Percentiles rank a stretch among this genome's conserved stretches.
Evolutionary conservation across 1,140 invertebrate species (phyloP).

Genomic region (Phortica variegata): DNA sequence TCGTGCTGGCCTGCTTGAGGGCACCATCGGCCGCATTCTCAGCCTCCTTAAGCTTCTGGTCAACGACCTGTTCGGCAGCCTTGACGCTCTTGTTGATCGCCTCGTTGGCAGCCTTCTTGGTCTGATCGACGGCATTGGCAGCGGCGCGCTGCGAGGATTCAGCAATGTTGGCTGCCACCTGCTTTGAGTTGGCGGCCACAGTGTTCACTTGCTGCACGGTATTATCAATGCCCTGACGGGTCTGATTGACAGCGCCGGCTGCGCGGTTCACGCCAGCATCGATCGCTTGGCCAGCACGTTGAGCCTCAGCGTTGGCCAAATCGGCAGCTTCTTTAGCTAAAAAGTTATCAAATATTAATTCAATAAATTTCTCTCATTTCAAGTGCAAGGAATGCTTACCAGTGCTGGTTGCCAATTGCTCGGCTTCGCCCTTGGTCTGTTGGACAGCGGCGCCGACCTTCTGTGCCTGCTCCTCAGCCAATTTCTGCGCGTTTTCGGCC

Average conservation of each 20-base stretch:
- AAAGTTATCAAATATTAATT: neutral
- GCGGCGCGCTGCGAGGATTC: conserved; percentile 46
- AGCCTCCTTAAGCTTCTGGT: conserved; percentile 51
- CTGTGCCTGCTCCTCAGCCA: conserved; percentile 64
- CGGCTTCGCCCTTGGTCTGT: conserved; percentile 58
- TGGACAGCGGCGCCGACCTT: conserved; percentile 62
- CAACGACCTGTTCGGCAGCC: conserved; percentile 51
- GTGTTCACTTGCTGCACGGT: conserved; percentile 41
- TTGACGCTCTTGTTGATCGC: conserved; percentile 56
- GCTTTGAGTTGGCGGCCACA: conserved; percentile 48
- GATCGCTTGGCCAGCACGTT: conserved; percentile 48
- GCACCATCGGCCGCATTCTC: conserved; percentile 47
- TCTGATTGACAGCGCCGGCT: conserved; percentile 40
- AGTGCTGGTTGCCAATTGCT: conserved; percentile 59
- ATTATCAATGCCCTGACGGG: conserved; percentile 44
- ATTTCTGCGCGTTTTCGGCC: conserved; percentile 59
- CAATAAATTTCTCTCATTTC: neutral
- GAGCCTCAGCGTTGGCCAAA: conserved; percentile 44
- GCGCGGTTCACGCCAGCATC: conserved; percentile 43
- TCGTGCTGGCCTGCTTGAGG: conserved; percentile 49
- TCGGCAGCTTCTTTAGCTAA: conserved; percentile 51
- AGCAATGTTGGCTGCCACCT: conserved; percentile 48
- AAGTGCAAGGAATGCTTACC: conserved; percentile 29
- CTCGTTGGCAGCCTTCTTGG: conserved; percentile 55
- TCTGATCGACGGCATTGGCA: conserved; percentile 52